Evolutionary conservation across 1,140 invertebrate species (phyloP).

Genomic region (Lordiphosa collinella): DNA sequence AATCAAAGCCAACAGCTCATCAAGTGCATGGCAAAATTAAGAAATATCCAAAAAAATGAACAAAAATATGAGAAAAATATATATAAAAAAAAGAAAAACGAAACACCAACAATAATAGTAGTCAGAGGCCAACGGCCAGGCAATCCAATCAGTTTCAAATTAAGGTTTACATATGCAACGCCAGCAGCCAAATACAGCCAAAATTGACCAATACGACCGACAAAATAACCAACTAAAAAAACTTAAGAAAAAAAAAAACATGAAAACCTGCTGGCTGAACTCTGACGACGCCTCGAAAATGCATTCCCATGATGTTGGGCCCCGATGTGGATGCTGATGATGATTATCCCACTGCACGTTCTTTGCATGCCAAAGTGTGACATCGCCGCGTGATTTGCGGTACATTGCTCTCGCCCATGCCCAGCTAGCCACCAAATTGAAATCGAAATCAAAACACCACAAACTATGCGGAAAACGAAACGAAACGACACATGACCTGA

Average conservation of each 20-base stretch:
- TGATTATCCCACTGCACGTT: slow-evolving; percentile 41
- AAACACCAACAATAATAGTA: slow-evolving; percentile 27
- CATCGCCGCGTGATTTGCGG: slow-evolving; percentile 56
- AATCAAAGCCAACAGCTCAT: slow-evolving; percentile 49
- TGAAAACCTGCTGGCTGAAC: slow-evolving; percentile 57
- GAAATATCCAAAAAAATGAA: slow-evolving; percentile 34
- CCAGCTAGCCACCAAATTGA: slow-evolving; percentile 38
- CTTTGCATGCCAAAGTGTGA: slow-evolving; percentile 63
- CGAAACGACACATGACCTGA: slow-evolving; percentile 10
- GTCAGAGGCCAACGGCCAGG: slow-evolving; percentile 40
- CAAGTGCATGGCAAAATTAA: slow-evolving; percentile 60
- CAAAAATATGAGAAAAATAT: slow-evolving; percentile 21
- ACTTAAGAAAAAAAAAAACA: slow-evolving; percentile 17
- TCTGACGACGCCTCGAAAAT: slow-evolving; percentile 54
- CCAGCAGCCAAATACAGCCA: slow-evolving; percentile 25
- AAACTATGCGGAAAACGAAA: slow-evolving; percentile 11
- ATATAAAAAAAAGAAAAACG: slow-evolving; percentile 14
- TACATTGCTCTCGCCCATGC: slow-evolving; percentile 47
- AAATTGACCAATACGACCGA: slow-evolving; percentile 63
- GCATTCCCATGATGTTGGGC: slow-evolving; percentile 48
- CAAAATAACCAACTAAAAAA: slow-evolving; percentile 35
- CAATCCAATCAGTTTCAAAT: slow-evolving; percentile 76
- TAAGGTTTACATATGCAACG: slow-evolving; percentile 70
- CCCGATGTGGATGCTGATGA: background rate
- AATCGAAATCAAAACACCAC: slow-evolving; percentile 61